phyloP scores from a whole-genome alignment of 2,888 invertebrate species.

The Kryphioiulus occultus region DNA sequence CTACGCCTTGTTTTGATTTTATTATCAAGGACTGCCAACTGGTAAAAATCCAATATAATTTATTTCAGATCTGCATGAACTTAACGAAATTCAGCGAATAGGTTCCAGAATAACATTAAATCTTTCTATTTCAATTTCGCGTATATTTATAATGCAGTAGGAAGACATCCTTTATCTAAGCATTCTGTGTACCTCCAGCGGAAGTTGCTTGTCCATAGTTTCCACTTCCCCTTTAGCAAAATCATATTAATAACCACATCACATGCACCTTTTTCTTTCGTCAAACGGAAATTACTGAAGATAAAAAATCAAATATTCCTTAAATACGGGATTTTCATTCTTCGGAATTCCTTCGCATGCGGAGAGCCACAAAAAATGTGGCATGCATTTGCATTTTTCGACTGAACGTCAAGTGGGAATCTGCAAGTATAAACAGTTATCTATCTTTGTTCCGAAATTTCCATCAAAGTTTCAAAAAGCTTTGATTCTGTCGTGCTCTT shows the following conservation, averaged over 20 bases:
- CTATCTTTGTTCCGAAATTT: neutral
- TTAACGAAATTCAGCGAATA: neutral
- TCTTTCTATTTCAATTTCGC: neutral
- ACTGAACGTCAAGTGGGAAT: neutral
- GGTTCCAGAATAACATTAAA: neutral
- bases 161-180: neutral
- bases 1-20: neutral
- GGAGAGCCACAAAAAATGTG: neutral
- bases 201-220: neutral
- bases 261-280: neutral
- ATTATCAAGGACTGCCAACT: neutral
- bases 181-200: neutral
- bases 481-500: neutral
- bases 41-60: neutral
- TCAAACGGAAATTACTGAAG: neutral
- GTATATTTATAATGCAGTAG: neutral
- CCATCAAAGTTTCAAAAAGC: neutral
- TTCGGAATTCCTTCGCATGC: neutral
- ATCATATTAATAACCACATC: neutral
- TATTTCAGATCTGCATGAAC: neutral
- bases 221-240: neutral
- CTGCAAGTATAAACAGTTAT: neutral
- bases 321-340: neutral
- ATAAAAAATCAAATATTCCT: slow-evolving; percentile 5
- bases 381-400: neutral